Evolutionary conservation across 2,888 invertebrate genomes (phyloP).

Genomic region (Epirrhoe alternata): DNA sequence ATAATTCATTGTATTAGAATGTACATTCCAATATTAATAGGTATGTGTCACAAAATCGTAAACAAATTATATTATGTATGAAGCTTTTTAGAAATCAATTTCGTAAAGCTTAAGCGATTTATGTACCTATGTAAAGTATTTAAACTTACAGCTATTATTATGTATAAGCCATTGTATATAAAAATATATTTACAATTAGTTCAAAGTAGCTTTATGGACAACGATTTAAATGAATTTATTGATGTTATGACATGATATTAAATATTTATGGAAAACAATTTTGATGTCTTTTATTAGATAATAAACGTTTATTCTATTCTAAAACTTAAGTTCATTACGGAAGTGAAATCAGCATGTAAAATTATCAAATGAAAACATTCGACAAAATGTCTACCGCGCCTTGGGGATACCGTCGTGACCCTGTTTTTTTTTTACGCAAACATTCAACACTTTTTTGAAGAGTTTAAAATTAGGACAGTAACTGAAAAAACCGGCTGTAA

Average conservation of each 20-base stretch:
- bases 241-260: constrained; percentile 35
- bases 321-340: not conserved
- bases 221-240: constrained; percentile 31
- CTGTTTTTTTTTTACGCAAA: too few relatives aligned
- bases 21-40: constrained; percentile 21
- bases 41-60: constrained; percentile 1
- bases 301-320: not conserved
- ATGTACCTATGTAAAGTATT: constrained; percentile 14
- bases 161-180: constrained; percentile 19
- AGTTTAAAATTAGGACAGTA: too few relatives aligned
- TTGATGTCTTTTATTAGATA: constrained; percentile 20
- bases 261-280: constrained; percentile 32
- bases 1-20: constrained; percentile 19
- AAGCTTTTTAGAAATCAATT: constrained; percentile 5
- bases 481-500: too few relatives aligned
- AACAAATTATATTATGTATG: not conserved
- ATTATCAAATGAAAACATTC: too few relatives aligned
- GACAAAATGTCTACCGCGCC: too few relatives aligned
- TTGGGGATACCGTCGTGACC: too few relatives aligned
- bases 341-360: too few relatives aligned
- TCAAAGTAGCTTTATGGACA: constrained; percentile 32
- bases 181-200: constrained; percentile 23
- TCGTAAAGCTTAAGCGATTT: constrained; percentile 12
- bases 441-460: not conserved
- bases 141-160: constrained; percentile 1